Evolutionary conservation across 1,140 invertebrate genomes (phyloP).

Genomic region (Alviniconcha marisindica): DNA sequence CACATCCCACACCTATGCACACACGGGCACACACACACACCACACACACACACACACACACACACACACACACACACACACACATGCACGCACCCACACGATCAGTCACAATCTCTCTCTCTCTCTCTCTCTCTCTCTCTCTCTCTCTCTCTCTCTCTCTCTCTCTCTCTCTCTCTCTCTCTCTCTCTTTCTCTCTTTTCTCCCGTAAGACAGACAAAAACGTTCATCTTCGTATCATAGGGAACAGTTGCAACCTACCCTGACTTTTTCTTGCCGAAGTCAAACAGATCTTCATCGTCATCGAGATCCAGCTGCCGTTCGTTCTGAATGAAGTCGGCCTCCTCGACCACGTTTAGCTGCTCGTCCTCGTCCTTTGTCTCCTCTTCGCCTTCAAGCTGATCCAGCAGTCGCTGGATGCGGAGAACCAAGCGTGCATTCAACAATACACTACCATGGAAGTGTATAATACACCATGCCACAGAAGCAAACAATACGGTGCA

Average conservation of each 20-base stretch:
- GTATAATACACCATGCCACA: too few species aligned
- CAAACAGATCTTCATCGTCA: conserved; percentile 21
- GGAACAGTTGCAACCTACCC: neutral
- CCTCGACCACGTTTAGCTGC: conserved; percentile 27
- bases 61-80: too few species aligned
- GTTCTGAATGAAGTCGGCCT: conserved; percentile 36
- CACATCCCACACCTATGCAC: too few species aligned
- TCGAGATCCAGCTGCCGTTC: conserved; percentile 44
- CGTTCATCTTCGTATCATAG: too few species aligned
- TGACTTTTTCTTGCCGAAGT: conserved; percentile 20
- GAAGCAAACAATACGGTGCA: too few species aligned
- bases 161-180: conserved; percentile 10
- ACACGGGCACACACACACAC: too few species aligned
- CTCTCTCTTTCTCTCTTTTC: too few species aligned
- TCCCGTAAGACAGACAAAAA: neutral
- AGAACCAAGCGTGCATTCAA: too few species aligned
- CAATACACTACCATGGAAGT: too few species aligned
- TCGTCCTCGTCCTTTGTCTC: neutral
- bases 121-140: neutral
- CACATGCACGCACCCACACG: too few species aligned
- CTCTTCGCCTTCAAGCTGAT: conserved; percentile 16
- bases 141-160: neutral
- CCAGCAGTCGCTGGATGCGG: conserved; percentile 1
- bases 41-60: too few species aligned
- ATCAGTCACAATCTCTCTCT: too few species aligned